Evolutionary conservation across 1,140 invertebrate genomes (phyloP).

Genomic region (Manduca sexta): DNA sequence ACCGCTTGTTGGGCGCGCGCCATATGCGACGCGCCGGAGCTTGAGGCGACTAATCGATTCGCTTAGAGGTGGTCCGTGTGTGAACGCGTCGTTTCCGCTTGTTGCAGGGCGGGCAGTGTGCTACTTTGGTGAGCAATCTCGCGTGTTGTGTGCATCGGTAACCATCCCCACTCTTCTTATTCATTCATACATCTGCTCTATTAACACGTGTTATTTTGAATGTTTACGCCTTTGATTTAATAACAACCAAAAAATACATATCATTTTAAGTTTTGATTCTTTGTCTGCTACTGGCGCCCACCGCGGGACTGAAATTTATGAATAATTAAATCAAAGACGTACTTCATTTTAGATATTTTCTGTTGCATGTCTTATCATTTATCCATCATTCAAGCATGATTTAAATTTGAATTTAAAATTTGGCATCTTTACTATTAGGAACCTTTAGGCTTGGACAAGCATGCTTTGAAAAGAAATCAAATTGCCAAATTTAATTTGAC

Average conservation of each 20-base stretch:
- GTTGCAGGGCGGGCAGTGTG: constrained; percentile 77
- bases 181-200: constrained; percentile 67
- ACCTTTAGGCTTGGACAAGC: background rate
- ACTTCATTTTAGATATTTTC: constrained; percentile 40
- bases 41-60: constrained; percentile 15
- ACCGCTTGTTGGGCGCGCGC: constrained; percentile 10
- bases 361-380: constrained; percentile 57
- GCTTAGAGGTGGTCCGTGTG: constrained; percentile 46
- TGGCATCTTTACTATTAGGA: background rate
- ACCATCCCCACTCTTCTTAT: constrained; percentile 75
- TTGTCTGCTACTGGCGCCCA: background rate
- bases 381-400: constrained; percentile 37
- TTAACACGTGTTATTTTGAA: constrained; percentile 53
- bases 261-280: background rate
- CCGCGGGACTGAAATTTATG: background rate
- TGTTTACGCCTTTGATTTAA: constrained; percentile 44
- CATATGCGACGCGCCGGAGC: constrained; percentile 8
- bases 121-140: constrained; percentile 92
- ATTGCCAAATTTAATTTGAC: background rate
- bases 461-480: background rate
- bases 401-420: background rate
- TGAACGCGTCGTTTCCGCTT: constrained; percentile 83
- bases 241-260: background rate
- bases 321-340: constrained; percentile 34
- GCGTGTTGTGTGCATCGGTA: constrained; percentile 94